Base-by-base conservation (phyloP, 1,140 invertebrate species). In the Physella acuta region DNA sequence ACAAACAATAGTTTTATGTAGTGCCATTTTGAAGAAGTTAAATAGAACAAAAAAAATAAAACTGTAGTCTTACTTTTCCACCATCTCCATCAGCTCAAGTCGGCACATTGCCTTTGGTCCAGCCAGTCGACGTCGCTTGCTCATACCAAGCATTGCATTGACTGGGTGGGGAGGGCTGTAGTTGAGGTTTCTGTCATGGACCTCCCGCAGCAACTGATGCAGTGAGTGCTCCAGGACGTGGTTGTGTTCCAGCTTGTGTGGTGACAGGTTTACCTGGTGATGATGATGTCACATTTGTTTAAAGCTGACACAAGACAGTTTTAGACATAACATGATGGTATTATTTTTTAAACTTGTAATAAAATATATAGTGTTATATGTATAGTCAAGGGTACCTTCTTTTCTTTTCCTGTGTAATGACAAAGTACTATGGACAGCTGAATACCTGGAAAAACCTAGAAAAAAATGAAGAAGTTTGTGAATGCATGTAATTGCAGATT, bases 201-300 rank as follows among this genome's bases (percentile, higher is more conserved):
- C 91, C 79, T 97, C 93, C 24, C 95, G 87, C 36, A 98, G 84
- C 53, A 98, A 84, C 85, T 98, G 95, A 86, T 98, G 95, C 33
- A 99, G 85, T 0, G 94, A 97, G 84, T 98, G 95, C 81, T 99
- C 95, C 61, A 99, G 82, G 8, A 98, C 95, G 82, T 97, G 94
- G 86, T 97, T 95, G 80, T 97, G 94, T 77, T 97, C 94, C 5
- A 90, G 89, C 82, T 90, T 82, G 44, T 73, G 77, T 59, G 76
- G 75, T 30, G 68, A 34, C 30, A 71, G 60, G 1, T 72, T 70
- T 1, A 64, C 51, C 79, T 85, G 71, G n/a, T 74, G 68, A n/a
- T n/a, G n/a, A n/a, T n/a, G n/a, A n/a, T n/a, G n/a, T n/a, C n/a
- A n/a, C n/a, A n/a, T n/a, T n/a, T n/a, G n/a, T n/a, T n/a, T n/a